Base-by-base conservation (phyloP, 2,888 invertebrate genomes). In the Isoperla grammatica region DNA sequence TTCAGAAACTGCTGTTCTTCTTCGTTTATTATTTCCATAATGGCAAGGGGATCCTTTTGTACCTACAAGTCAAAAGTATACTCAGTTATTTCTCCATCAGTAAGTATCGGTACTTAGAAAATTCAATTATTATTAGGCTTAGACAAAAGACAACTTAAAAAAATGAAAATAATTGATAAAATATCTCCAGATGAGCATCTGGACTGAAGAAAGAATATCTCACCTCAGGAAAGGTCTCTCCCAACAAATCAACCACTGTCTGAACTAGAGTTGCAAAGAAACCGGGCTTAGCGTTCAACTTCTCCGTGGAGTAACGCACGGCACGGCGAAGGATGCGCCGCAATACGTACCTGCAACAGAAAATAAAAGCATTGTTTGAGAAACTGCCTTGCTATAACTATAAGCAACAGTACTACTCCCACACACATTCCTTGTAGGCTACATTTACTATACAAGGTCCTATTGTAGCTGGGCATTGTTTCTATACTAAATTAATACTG, bases 1-100 rank as follows among this genome's bases (percentile, higher is more conserved):
- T 97, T 98, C 65, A 99, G 79, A 76, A 99, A 99, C 75, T 99
- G 99, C 42, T 84, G 79, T 77, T 99, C 99, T 76, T 99, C 99
- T 74, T 98, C 97, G 75, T 98, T 96, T 57, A 99, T 96, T 9
- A 90, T 86, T 72, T 97, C 94, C 68, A 95, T 90, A 63, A 95
- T 87, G 56, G 86, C 83, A 69, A 93, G 88, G 0, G 96, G 59
- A 45, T 60, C 62, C 20, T 61, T 61, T 39, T 57, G 59, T 15
- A 63, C 54, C 63, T 63, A 37, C 29, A 29, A 29, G 29, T 29
- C 29, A 6, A n/a, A n/a, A n/a, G n/a, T n/a, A n/a, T n/a, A n/a
- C n/a, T n/a, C n/a, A n/a, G n/a, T n/a, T n/a, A n/a, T n/a, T n/a
- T n/a, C n/a, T n/a, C n/a, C n/a, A n/a, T n/a, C n/a, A n/a, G n/a